Evolutionary conservation across 1,140 invertebrate genomes (phyloP).

Genomic region (Doryteuthis pealeii): DNA sequence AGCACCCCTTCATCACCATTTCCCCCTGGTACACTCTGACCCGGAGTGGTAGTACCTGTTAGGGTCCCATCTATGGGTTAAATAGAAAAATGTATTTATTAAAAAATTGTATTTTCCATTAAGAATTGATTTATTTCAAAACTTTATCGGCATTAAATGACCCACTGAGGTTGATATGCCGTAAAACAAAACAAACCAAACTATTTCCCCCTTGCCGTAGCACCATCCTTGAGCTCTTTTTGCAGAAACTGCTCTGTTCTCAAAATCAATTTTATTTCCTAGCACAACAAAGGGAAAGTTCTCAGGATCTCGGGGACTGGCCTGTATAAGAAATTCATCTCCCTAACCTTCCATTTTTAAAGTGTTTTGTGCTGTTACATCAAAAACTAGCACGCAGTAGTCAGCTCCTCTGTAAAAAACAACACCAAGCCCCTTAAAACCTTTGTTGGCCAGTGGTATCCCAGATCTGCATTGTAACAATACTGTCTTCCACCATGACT

Average conservation of each 20-base stretch:
- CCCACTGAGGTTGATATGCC: too few relatives aligned
- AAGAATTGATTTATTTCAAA: too few relatives aligned
- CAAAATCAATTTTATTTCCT: constrained; percentile 98
- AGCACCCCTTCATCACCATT: too few relatives aligned
- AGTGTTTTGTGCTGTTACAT: constrained; percentile 95
- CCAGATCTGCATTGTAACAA: constrained; percentile 99
- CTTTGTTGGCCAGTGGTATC: constrained; percentile 99
- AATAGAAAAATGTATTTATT: too few relatives aligned
- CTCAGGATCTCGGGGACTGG: constrained; percentile 91
- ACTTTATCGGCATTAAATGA: too few relatives aligned
- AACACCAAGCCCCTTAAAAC: constrained; percentile 86
- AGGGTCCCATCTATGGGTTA: too few relatives aligned
- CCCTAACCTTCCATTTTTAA: constrained; percentile 99
- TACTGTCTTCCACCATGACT: constrained; percentile 95
- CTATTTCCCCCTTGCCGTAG: too few relatives aligned
- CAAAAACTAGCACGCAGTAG: constrained; percentile 96
- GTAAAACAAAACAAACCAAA: too few relatives aligned
- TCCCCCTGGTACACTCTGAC: too few relatives aligned
- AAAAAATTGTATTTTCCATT: too few relatives aligned
- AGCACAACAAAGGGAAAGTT: constrained; percentile 99
- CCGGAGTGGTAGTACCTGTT: too few relatives aligned
- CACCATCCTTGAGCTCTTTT: constrained; percentile 98
- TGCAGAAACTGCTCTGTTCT: constrained; percentile 89
- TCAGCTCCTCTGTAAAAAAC: constrained; percentile 99
- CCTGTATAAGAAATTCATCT: constrained; percentile 98